These are phyloP conservation scores for Agrypnus murinus DNA, from an alignment of 2,888 invertebrate species.

Conservation along the genomic window DNA sequence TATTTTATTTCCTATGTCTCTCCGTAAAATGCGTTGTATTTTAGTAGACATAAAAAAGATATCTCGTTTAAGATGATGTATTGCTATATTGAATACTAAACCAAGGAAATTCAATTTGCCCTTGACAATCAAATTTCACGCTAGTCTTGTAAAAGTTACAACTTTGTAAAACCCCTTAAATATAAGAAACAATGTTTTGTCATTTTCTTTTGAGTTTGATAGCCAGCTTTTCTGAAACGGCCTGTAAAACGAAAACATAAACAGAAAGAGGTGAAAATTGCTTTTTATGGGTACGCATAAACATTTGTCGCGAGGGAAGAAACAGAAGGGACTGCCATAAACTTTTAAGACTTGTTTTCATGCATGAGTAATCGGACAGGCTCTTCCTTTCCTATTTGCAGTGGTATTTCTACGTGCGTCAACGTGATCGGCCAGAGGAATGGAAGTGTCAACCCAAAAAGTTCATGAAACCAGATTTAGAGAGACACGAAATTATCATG, in stretches of 20 bases:
- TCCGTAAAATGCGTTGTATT: background rate
- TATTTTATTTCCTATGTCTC: background rate
- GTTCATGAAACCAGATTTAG: constrained; percentile 79
- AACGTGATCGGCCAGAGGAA: constrained; percentile 75
- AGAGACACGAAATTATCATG: constrained; percentile 80
- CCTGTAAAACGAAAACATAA: constrained; percentile 58
- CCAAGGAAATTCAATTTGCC: background rate
- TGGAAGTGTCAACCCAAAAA: constrained; percentile 86
- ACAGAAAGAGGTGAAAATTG: constrained; percentile 61
- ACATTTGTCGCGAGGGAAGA: constrained; percentile 59
- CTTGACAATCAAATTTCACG: constrained; percentile 10
- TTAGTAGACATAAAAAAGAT: background rate
- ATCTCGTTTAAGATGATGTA: constrained; percentile 1
- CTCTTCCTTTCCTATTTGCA: constrained; percentile 64
- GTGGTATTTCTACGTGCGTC: constrained; percentile 83
- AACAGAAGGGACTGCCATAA: constrained; percentile 57
- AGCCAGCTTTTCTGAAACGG: constrained; percentile 40
- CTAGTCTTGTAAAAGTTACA: constrained; percentile 23
- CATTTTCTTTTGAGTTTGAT: constrained; percentile 34
- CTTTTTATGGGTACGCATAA: constrained; percentile 63
- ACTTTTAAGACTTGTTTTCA: constrained; percentile 58
- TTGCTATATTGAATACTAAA: constrained; percentile 6
- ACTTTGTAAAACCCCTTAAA: constrained; percentile 21
- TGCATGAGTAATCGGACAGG: constrained; percentile 53
- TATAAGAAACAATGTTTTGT: constrained; percentile 39